Base-by-base conservation (phyloP, 2,888 invertebrate species). In the Mylabris sibirica region DNA sequence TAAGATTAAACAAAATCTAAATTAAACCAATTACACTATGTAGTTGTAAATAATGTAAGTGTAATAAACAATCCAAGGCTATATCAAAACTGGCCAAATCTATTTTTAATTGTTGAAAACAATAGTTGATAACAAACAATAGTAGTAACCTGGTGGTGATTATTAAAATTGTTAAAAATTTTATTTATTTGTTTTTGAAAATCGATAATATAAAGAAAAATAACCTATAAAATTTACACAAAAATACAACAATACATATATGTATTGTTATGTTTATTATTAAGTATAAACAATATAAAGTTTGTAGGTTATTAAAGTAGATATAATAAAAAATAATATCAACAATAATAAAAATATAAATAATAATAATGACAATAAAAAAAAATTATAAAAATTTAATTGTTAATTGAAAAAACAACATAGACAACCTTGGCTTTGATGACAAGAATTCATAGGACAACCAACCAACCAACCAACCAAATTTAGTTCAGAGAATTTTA, bases 21-120 rank as follows among this genome's bases (percentile, higher is more conserved):
- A 30, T 30, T 30, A 30, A n/a, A n/a, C n/a, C 30, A 30, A 30
- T 30, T 30, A n/a, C n/a, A n/a, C n/a, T n/a, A n/a, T 38, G 41
- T 44, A n/a, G 30, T 30, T 30, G 30, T 30, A 30, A 30, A 30
- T 30, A 30, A 4, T 30, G 30, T 30, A 30, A 30, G 30, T 30
- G 30, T 30, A 30, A 30, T 30, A 30, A 30, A 30, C 8, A 63
- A 57, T 26, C 35, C 22, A 64, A 64, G 20, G 22, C n/a, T 49
- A 53, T 63, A 62, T 14, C 30, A 30, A 30, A 65, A 22, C 53
- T 69, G 30, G 65, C 14, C 14, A 26, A 53, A 53, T 24, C 53
- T 34, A 38, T 24, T 53, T 30, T 20, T 61, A 24, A 57, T 41
- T 61, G 57, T 20, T 57, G 38, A 34, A 62, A 53, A 57, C 34